phyloP scores from a whole-genome alignment of 2,888 invertebrate species.

The Amphipoea lucens region DNA sequence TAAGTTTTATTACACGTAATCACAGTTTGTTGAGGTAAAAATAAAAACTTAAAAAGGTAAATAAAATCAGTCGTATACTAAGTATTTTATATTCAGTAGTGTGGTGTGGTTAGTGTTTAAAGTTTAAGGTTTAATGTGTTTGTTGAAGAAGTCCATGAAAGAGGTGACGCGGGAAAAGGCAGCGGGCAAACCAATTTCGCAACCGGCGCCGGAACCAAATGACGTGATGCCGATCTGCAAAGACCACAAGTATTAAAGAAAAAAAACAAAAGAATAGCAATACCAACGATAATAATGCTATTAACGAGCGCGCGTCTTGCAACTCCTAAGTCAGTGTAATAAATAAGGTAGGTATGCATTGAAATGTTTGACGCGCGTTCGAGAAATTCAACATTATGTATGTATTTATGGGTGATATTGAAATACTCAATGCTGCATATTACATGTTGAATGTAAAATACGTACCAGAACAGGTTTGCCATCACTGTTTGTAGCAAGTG shows the following conservation, averaged over 20 bases:
- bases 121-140: conserved; percentile 12
- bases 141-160: conserved; percentile 64
- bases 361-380: not conserved
- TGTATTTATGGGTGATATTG: not conserved
- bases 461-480: conserved; percentile 35
- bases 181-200: conserved; percentile 67
- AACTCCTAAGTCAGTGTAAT: not conserved
- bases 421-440: not conserved
- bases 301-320: not conserved
- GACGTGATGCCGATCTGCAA: conserved; percentile 39
- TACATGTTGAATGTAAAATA: not conserved
- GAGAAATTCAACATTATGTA: not conserved
- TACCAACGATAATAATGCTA: not conserved
- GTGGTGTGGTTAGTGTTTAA: not conserved
- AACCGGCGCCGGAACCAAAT: conserved; percentile 60
- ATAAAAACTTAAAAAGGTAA: not conserved
- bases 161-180: conserved; percentile 73
- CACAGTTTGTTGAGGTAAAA: not conserved
- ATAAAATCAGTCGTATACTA: not conserved
- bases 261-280: not conserved
- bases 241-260: not conserved
- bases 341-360: not conserved
- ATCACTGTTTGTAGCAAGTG: conserved; percentile 68
- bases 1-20: not conserved
- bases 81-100: not conserved